Evolutionary conservation across 2,113 vertebrate species (phyloP).

Genomic region (Pachycephala philippinensis): DNA sequence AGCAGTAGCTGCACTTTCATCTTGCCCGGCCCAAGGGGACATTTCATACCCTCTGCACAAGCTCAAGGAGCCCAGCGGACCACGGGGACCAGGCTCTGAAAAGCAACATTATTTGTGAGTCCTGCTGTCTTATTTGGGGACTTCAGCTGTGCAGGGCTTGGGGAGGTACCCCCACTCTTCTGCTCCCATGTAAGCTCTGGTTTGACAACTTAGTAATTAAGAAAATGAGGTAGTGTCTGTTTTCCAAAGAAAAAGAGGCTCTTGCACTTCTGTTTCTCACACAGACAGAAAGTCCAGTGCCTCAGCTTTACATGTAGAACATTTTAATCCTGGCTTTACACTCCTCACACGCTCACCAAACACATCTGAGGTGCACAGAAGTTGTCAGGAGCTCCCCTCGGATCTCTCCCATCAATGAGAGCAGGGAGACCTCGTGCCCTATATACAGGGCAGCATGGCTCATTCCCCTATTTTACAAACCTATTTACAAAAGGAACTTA

Average conservation of each 20-base stretch:
- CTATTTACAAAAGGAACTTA: slow-evolving; percentile 29
- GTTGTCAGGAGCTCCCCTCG: background rate
- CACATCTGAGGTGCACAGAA: background rate
- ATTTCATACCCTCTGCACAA: background rate
- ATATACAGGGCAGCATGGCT: background rate
- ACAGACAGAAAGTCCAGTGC: background rate
- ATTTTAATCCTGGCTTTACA: background rate
- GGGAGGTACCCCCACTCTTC: background rate
- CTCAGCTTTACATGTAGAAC: background rate
- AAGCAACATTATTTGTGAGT: background rate
- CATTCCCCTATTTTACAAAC: background rate
- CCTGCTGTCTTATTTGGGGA: background rate
- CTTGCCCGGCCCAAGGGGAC: background rate
- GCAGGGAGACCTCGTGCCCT: background rate
- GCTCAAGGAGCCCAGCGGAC: background rate
- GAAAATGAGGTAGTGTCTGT: background rate
- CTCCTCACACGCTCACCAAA: background rate
- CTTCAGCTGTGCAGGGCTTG: background rate
- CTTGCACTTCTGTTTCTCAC: background rate
- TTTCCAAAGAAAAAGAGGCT: background rate
- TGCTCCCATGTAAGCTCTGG: background rate
- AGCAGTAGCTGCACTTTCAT: slow-evolving; percentile 1
- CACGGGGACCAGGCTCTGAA: background rate
- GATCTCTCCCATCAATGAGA: background rate
- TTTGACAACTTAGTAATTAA: background rate